These are phyloP conservation scores for Cyclargus thomasi DNA, from an alignment of 1,140 invertebrate species.

Conservation along the genomic window DNA sequence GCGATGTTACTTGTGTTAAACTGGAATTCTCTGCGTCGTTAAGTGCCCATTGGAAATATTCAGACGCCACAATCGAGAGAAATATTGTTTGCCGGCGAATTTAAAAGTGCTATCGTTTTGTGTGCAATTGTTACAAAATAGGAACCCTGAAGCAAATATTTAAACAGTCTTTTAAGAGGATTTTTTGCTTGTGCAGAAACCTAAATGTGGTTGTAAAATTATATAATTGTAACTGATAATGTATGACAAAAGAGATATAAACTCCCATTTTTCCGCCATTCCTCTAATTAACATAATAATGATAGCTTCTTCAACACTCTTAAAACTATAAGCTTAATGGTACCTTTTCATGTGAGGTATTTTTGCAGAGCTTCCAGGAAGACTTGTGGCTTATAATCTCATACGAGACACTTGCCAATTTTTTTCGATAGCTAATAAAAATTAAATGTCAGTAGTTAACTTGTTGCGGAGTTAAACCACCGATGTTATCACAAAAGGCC, in stretches of 20 bases:
- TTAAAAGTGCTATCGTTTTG: not conserved
- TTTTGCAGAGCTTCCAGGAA: not conserved
- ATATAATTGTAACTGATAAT: too few relatives aligned
- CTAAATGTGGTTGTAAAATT: too few relatives aligned
- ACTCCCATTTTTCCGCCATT: too few relatives aligned
- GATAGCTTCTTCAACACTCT: too few relatives aligned
- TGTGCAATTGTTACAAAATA: not conserved
- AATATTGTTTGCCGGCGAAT: slow-evolving; percentile 13
- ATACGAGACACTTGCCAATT: not conserved
- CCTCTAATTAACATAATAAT: too few relatives aligned
- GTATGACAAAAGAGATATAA: too few relatives aligned
- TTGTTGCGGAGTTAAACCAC: slow-evolving; percentile 62
- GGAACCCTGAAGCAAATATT: too few relatives aligned
- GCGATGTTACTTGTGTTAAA: slow-evolving; percentile 14
- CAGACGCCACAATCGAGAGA: slow-evolving; percentile 21
- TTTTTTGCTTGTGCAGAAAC: too few relatives aligned
- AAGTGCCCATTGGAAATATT: slow-evolving; percentile 19
- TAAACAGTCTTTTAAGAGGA: too few relatives aligned
- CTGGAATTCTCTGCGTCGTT: slow-evolving; percentile 20
- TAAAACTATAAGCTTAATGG: too few relatives aligned
- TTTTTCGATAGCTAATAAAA: not conserved
- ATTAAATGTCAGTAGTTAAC: slow-evolving; percentile 32
- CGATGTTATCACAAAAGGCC: slow-evolving; percentile 61
- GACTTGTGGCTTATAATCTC: not conserved
- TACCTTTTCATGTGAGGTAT: too few relatives aligned